Base-by-base conservation (phyloP, 1,140 invertebrate species). In the Drosophila nigrodunni region DNA sequence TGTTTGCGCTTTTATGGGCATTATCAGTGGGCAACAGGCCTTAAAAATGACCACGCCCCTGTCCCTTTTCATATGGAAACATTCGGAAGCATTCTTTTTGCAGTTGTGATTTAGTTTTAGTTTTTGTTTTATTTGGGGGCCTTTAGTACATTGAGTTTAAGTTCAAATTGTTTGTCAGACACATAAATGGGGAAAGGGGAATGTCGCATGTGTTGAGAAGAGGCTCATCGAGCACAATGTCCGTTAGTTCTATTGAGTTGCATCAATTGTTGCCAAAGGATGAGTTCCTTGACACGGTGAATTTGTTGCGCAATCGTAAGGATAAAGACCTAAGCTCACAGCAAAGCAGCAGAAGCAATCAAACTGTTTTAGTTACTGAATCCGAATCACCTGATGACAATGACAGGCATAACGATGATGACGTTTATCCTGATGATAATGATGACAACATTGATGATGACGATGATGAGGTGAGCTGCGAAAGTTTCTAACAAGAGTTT, bases 301-400 rank as follows among this genome's bases (percentile, higher is more conserved):
- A 64, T 68, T 57, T 59, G n/a, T 55, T 88, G 34, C 83, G 82
- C 46, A 70, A 87, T 54, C 82, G 82, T 30, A 73, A 68, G 60
- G 64, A 66, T 35, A 71, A 41, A 37, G 67, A 50, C 11, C 15
- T 39, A 2, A 18, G 18, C 18, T 43, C 25, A 4, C 37, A 11
- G 1, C 46, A 6, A 21, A 62, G 37, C 35, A 58, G 11, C 43
- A 37, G 8, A 11, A 11, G 9, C 55, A 47, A 64, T 43, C 54
- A 37, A 21, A 37, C 6, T 2, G 35, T 30, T 50, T n/a, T 21
- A 21, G 8, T 34, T 6, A n/a, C 37, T 1, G 7, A 55, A 3
- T 11, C 37, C 0, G 7, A 55, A 6, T 11, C 50, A 35, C 47
- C 34, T 21, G 11, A 15, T 39, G 15, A 11, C 11, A 8, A 15